Conservation (phyloP, 1,140 invertebrate genomes). For the Lerema accius region DNA sequence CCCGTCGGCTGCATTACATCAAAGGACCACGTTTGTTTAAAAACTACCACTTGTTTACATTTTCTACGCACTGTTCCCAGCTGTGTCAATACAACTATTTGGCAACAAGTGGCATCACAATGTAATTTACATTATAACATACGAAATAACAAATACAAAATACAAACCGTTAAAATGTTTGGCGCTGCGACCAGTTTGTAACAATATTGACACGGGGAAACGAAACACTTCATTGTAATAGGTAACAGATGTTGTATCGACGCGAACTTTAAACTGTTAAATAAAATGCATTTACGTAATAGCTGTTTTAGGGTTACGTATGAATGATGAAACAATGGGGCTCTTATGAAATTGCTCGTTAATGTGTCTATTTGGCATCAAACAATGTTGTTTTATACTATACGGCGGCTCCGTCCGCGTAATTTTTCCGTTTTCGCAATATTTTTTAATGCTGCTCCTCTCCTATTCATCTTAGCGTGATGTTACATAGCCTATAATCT, state of each 20-base stretch:
- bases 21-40: conserved; percentile 1
- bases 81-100: conserved; percentile 12
- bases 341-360: too few relatives aligned
- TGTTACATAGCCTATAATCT: too few relatives aligned
- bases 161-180: conserved; percentile 8
- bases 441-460: too few relatives aligned
- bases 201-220: conserved; percentile 4
- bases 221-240: conserved; percentile 8
- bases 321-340: too few relatives aligned
- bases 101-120: conserved; percentile 6
- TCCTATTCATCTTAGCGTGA: too few relatives aligned
- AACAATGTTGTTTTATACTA: too few relatives aligned
- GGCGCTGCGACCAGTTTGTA: not conserved
- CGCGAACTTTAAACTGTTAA: conserved; percentile 11
- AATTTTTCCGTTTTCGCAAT: too few relatives aligned
- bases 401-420: too few relatives aligned
- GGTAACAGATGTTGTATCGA: not conserved
- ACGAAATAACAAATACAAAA: conserved; percentile 15
- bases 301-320: too few relatives aligned
- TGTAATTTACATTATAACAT: conserved; percentile 14
- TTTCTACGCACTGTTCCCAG: conserved; percentile 1
- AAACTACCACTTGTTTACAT: not conserved
- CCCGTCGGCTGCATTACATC: not conserved
- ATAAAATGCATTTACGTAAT: too few relatives aligned
- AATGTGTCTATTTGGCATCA: too few relatives aligned